Base-by-base conservation (phyloP, 2,888 invertebrate genomes). In the Drosophila flavopinicola region DNA sequence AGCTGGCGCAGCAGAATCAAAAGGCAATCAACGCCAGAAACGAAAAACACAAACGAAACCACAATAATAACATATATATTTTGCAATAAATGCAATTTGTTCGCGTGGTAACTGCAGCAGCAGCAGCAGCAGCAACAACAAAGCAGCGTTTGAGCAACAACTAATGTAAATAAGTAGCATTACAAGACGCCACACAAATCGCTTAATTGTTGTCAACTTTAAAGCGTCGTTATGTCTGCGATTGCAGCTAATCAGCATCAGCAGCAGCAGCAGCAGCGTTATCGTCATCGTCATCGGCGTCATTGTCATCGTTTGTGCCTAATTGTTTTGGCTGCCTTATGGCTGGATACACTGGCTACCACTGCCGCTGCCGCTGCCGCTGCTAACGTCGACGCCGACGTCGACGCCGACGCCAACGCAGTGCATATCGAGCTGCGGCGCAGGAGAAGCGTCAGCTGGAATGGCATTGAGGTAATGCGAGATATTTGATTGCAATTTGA, bases 391-490 rank as follows among this genome's bases (percentile, higher is more conserved):
- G 3, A 39, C 15, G 30, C 5, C 23, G 10, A 30, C 49, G 59
- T 15, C 23, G 27, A 60, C 37, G 42, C 3, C 23, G 37, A 53
- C 42, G 53, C 13, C 20, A 39, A 59, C 32, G 66, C 66, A 13
- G 63, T 89, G 48, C 88, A 85, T 69, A 88, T 91, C 49, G 88
- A 87, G 78, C 80, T 91, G 76, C 88, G 88, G 57, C 89, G 89
- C 78, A 88, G 88, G 70, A 87, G 87, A 59, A 88, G 87, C 78
- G 77, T 91, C 52, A 80, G 82, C 39, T 72, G 87, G 53, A 88
- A 91, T 82, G 90, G 89, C 79, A 77, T 88, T 79, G 89, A 91
- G 90, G 91, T 91, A 71, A 88, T 48, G 37, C 6, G 10, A 42
- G 23, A 32, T 30, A 33, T 52, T 71, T 52, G 35, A 57, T 52